phyloP scores from a whole-genome alignment of 2,797 vertebrate species.

The Synaphobranchus kaupii region DNA sequence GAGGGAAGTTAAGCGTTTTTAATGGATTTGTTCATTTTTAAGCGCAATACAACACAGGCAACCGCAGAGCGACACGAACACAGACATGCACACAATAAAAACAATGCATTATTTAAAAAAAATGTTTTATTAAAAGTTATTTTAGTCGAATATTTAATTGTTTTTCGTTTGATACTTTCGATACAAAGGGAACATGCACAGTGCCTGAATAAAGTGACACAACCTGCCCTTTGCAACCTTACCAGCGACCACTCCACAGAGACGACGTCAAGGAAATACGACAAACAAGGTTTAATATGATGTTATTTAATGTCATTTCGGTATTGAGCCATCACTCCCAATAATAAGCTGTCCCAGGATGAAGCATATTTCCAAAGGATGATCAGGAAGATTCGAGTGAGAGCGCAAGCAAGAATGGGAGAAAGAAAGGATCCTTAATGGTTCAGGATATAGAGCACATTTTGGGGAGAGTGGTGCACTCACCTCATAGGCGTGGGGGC shows the following conservation, averaged over 20 bases:
- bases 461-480: constrained; percentile 37
- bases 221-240: neutral
- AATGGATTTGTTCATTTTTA: neutral
- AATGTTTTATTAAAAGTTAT: neutral
- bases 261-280: neutral
- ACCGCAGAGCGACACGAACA: neutral
- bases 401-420: neutral
- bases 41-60: neutral
- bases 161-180: neutral
- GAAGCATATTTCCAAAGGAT: neutral
- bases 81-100: neutral
- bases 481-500: constrained; percentile 90
- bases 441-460: neutral
- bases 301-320: neutral
- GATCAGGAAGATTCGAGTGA: neutral
- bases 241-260: neutral
- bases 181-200: neutral
- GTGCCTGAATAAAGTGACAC: neutral
- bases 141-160: neutral
- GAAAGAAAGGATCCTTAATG: neutral
- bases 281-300: neutral
- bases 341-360: neutral
- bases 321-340: no score
- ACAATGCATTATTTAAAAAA: neutral
- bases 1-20: neutral